These are phyloP conservation scores for Ceratina australensis DNA, from an alignment of 1,140 invertebrate species.

Conservation along the genomic window DNA sequence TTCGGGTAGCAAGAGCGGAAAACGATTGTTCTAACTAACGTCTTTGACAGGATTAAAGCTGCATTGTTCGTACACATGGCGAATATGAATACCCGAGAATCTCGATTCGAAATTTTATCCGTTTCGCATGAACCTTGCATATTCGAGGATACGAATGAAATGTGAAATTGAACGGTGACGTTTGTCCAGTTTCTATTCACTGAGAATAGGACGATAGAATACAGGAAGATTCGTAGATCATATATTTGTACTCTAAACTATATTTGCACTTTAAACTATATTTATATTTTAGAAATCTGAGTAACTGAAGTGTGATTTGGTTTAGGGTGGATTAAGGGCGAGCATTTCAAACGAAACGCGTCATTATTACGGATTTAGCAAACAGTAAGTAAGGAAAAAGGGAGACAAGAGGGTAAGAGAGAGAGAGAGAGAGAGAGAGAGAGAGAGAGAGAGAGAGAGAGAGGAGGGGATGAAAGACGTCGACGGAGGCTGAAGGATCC, in stretches of 20 bases:
- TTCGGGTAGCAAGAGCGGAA: background rate
- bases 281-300: no score
- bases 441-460: constrained; percentile 2
- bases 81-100: no score
- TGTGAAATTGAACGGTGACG: no score
- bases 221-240: no score
- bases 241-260: background rate
- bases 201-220: no score
- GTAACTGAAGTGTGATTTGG: background rate
- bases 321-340: constrained; percentile 36
- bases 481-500: constrained; percentile 24
- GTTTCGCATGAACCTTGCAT: no score
- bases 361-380: constrained; percentile 64
- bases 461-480: constrained; percentile 25
- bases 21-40: background rate
- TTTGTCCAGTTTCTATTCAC: no score
- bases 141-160: no score
- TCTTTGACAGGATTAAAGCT: background rate
- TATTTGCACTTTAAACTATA: background rate
- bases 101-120: no score
- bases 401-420: no score
- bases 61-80: background rate
- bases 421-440: background rate
- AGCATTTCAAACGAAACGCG: constrained; percentile 44
- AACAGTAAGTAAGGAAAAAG: constrained; percentile 17